Conservation (phyloP, 2,888 invertebrate species). For the Portevinia maculata region DNA sequence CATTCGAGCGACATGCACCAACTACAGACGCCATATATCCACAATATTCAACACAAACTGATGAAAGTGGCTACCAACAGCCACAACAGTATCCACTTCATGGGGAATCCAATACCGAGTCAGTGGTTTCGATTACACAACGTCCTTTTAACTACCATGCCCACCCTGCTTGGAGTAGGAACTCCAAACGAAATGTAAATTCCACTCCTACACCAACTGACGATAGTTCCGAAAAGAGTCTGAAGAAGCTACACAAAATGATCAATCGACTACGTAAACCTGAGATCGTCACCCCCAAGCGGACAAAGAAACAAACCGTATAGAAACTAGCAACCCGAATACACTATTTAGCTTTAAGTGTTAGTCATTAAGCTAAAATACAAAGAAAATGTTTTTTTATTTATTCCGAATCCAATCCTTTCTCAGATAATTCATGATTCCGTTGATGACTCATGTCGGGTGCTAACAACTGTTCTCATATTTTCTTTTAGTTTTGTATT, state of each 20-base stretch:
- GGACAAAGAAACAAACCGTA: slow-evolving; percentile 69
- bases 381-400: slow-evolving; percentile 20
- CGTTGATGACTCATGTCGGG: not conserved
- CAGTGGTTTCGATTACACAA: slow-evolving; percentile 77
- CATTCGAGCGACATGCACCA: slow-evolving; percentile 76
- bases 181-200: slow-evolving; percentile 72
- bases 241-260: slow-evolving; percentile 54
- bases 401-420: slow-evolving; percentile 38
- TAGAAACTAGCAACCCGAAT: slow-evolving; percentile 75
- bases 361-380: slow-evolving; percentile 44
- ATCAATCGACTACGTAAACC: slow-evolving; percentile 41
- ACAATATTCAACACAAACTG: slow-evolving; percentile 74
- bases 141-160: slow-evolving; percentile 82
- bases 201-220: slow-evolving; percentile 57
- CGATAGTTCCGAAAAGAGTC: slow-evolving; percentile 3
- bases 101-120: slow-evolving; percentile 57
- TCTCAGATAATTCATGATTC: slow-evolving; percentile 16
- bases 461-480: slow-evolving; percentile 23
- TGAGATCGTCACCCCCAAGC: slow-evolving; percentile 1
- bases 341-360: slow-evolving; percentile 65
- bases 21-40: slow-evolving; percentile 72
- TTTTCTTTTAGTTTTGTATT: slow-evolving; percentile 25
- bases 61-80: slow-evolving; percentile 35
- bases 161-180: slow-evolving; percentile 34
- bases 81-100: slow-evolving; percentile 47